A percentile compares a stretch with the other conserved stretches of the same genome.
phyloP scores from a whole-genome alignment of 2,113 vertebrate genomes.

The Meles meles region DNA sequence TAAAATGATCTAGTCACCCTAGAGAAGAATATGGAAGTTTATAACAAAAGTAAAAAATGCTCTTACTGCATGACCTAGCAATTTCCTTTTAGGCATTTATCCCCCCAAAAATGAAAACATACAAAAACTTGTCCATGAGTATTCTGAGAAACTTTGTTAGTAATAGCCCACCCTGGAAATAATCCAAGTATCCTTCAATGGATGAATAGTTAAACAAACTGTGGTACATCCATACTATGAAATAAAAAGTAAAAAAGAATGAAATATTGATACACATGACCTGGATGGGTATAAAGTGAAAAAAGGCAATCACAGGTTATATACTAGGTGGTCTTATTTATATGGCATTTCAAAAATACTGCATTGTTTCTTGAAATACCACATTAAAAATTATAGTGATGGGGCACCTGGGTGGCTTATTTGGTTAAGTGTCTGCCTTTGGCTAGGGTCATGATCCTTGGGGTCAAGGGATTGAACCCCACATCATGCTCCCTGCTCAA shows the following conservation, averaged over 20 bases:
- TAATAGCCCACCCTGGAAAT: neutral
- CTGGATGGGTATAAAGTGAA: neutral
- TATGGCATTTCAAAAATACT: neutral
- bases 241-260: neutral
- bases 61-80: neutral
- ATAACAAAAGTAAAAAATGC: neutral
- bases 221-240: too few relatives aligned
- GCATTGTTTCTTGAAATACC: neutral
- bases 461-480: neutral
- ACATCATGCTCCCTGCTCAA: neutral
- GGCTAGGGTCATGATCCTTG: neutral
- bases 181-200: neutral
- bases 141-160: neutral
- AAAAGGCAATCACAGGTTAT: neutral
- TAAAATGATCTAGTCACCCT: neutral
- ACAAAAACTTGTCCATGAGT: neutral
- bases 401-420: neutral
- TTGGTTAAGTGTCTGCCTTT: neutral
- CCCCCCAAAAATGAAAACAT: neutral
- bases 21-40: neutral
- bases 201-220: neutral
- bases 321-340: neutral
- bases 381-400: neutral
- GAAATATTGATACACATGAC: neutral
- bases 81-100: neutral